phyloP scores from a whole-genome alignment of 2,888 invertebrate genomes.

The Eristalinus aeneus region DNA sequence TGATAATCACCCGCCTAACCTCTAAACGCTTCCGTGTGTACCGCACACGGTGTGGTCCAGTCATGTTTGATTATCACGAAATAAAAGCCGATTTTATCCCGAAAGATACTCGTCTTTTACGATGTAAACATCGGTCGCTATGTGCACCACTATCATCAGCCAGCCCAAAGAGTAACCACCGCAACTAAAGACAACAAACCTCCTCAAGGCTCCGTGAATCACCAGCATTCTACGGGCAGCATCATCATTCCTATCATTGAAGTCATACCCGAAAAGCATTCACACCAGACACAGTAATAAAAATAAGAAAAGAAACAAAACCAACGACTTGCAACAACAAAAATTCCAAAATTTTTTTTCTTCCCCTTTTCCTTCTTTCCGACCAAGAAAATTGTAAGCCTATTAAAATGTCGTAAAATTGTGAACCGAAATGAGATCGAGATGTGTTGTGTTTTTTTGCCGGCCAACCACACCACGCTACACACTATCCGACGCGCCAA shows the following conservation, averaged over 20 bases:
- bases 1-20: constrained; percentile 56
- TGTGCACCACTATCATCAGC: background rate
- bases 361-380: constrained; percentile 10
- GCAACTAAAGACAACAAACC: constrained; percentile 48
- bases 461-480: constrained; percentile 14
- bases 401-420: constrained; percentile 65
- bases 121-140: constrained; percentile 44
- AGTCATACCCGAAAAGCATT: constrained; percentile 37
- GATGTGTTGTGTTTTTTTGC: constrained; percentile 33
- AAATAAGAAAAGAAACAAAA: background rate
- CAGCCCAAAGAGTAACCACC: constrained; percentile 13
- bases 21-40: constrained; percentile 43
- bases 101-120: constrained; percentile 44
- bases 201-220: constrained; percentile 58
- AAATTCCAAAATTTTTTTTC: constrained; percentile 5
- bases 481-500: constrained; percentile 46
- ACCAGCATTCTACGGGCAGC: constrained; percentile 7
- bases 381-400: constrained; percentile 63
- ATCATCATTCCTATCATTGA: constrained; percentile 43
- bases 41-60: constrained; percentile 20
- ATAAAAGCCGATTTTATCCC: constrained; percentile 18
- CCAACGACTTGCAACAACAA: constrained; percentile 42
- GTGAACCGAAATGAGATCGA: constrained; percentile 58
- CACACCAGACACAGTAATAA: constrained; percentile 52
- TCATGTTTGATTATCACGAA: constrained; percentile 25